phyloP scores from a whole-genome alignment of 2,113 vertebrate species.

The Xenus cinereus region DNA sequence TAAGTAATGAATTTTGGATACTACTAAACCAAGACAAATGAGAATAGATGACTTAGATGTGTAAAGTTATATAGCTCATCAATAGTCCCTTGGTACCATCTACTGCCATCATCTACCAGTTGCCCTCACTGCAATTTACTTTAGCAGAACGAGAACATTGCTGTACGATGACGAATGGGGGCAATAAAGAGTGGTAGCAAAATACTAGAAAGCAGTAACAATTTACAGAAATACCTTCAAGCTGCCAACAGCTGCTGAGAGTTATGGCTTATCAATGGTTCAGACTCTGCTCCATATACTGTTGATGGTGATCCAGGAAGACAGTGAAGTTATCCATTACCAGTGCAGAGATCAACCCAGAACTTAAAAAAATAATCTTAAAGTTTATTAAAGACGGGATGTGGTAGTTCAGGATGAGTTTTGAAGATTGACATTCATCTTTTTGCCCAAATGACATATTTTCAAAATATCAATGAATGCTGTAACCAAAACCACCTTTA shows the following conservation, averaged over 20 bases:
- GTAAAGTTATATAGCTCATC: background rate
- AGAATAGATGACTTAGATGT: background rate
- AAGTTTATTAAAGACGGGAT: background rate
- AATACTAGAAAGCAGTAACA: background rate
- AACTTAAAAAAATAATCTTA: background rate
- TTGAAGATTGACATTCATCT: background rate
- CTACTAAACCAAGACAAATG: background rate
- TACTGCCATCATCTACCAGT: background rate
- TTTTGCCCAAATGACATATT: background rate
- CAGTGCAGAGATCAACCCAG: background rate
- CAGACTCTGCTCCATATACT: background rate
- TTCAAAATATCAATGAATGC: background rate
- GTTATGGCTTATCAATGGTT: background rate
- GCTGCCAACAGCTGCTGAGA: background rate
- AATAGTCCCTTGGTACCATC: background rate
- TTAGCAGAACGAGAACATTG: background rate
- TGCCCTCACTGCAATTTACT: background rate
- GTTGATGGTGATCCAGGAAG: background rate
- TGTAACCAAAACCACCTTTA: background rate
- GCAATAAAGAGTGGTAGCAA: background rate
- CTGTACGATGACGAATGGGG: background rate
- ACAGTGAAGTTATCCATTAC: background rate
- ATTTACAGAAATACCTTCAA: background rate
- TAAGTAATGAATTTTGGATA: background rate
- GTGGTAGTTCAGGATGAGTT: background rate